These are phyloP conservation scores for Zalophus californianus DNA, from an alignment of 2,797 vertebrate species.

Conservation along the genomic window DNA sequence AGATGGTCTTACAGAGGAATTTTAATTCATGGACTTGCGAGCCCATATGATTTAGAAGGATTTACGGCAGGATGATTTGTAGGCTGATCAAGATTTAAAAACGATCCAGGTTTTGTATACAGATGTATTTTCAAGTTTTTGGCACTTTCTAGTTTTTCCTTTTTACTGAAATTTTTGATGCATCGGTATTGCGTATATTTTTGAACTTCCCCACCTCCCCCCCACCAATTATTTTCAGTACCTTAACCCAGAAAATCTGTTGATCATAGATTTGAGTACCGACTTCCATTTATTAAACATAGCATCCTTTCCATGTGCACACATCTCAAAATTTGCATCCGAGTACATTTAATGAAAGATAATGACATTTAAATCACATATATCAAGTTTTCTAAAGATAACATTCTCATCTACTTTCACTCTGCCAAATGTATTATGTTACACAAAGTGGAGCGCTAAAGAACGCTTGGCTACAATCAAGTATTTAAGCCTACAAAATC, in stretches of 20 bases:
- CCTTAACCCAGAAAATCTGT: constrained; percentile 23
- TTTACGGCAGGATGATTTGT: neutral
- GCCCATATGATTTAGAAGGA: neutral
- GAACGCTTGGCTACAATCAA: constrained; percentile 11
- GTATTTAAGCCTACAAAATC: constrained; percentile 17
- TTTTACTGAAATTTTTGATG: neutral
- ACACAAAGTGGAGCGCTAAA: constrained; percentile 33
- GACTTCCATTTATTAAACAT: constrained; percentile 33
- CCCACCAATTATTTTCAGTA: neutral
- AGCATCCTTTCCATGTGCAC: constrained; percentile 31
- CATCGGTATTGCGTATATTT: neutral
- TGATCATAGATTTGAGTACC: constrained; percentile 16
- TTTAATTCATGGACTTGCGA: neutral
- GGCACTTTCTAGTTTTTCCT: neutral
- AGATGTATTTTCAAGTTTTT: constrained; percentile 56
- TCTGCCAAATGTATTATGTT: constrained; percentile 42
- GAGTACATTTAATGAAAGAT: constrained; percentile 19
- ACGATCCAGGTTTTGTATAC: neutral
- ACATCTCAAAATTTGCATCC: constrained; percentile 39
- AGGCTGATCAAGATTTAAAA: constrained; percentile 25
- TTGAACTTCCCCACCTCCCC: neutral
- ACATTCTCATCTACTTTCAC: constrained; percentile 44
- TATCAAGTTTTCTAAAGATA: constrained; percentile 60
- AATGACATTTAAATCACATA: constrained; percentile 45
- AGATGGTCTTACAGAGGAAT: neutral